Conservation (phyloP, 2,888 invertebrate species). For the Punctoribates punctum region DNA sequence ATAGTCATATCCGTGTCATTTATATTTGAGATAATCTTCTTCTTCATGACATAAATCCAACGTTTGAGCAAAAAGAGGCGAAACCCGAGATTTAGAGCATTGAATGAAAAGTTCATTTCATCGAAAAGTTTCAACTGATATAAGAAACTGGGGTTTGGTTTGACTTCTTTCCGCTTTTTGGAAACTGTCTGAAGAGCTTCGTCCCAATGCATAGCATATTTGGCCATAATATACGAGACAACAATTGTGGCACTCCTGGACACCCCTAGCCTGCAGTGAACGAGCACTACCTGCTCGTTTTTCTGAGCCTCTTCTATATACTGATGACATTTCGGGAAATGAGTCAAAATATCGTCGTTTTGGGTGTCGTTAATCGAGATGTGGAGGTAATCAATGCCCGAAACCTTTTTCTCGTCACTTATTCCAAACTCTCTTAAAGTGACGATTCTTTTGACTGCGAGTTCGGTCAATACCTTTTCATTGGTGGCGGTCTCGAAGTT, state of each 20-base stretch:
- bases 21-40: background rate
- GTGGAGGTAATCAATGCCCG: background rate
- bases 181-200: background rate
- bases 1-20: background rate
- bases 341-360: background rate
- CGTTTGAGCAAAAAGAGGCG: background rate
- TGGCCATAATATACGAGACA: background rate
- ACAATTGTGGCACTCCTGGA: constrained; percentile 3
- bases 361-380: background rate
- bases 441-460: background rate
- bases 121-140: background rate
- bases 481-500: background rate
- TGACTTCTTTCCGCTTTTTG: background rate
- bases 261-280: background rate
- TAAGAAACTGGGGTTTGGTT: background rate
- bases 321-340: background rate
- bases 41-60: background rate
- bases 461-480: background rate
- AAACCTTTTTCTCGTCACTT: background rate
- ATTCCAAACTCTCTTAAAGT: background rate
- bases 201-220: background rate
- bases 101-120: background rate
- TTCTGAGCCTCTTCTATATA: background rate
- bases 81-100: background rate
- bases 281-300: background rate